phyloP scores from a whole-genome alignment of 2,797 vertebrate genomes.

The Hipposideros larvatus region DNA sequence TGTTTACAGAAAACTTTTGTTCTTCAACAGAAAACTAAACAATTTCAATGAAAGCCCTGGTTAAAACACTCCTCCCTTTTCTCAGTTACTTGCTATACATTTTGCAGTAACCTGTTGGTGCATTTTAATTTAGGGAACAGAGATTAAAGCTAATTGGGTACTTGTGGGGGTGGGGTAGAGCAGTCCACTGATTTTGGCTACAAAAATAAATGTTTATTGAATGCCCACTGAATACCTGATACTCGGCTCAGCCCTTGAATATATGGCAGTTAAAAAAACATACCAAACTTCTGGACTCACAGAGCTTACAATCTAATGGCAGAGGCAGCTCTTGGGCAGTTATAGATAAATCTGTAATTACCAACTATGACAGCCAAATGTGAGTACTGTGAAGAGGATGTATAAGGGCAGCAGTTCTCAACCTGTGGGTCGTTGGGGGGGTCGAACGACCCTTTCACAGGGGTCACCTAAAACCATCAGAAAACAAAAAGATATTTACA shows the following conservation, averaged over 20 bases:
- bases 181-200: background rate
- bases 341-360: background rate
- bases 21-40: slow-evolving; percentile 13
- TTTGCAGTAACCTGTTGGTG: background rate
- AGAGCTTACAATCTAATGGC: background rate
- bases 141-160: background rate
- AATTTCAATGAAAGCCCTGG: background rate
- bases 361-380: background rate
- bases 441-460: no score
- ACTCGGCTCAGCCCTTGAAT: background rate
- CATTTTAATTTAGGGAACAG: background rate
- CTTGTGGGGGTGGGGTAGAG: background rate
- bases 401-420: no score
- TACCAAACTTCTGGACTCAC: background rate
- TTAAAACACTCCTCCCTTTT: background rate
- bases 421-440: no score
- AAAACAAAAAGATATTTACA: no score
- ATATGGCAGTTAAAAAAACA: background rate
- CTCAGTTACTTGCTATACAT: background rate
- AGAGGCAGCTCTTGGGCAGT: background rate
- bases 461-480: no score
- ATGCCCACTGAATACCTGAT: background rate
- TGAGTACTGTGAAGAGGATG: background rate
- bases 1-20: background rate
- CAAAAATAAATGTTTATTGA: slow-evolving; percentile 15